Evolutionary conservation across 1,140 invertebrate genomes (phyloP), one percentile per base, ranked within the genome.

Genomic region (Drosophila ohnishii): DNA sequence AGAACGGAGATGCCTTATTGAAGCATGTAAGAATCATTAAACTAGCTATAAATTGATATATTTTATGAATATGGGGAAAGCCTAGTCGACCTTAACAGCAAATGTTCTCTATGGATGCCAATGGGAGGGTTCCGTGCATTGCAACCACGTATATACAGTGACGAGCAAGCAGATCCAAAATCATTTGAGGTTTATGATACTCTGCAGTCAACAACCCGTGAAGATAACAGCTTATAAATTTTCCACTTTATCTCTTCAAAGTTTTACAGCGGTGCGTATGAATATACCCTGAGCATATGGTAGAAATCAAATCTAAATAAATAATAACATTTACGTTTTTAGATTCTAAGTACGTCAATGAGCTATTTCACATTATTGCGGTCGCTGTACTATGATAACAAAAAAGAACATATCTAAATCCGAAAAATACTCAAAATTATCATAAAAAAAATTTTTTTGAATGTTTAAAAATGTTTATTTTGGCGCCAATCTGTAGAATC

Each of bases 201-300:
- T 89, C 9, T 86, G 90, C 16, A 90, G 90, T 37, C 90, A 91
- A 56, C 71, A 73, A 30, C 90, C 89, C 7, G 75, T 91, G 1
- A 76, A 69, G 32, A 91, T 91, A 51, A 91, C 90, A 25, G 81
- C 90, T 7, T 82, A 90, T 40, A 91, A 91, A 37, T 91, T 91
- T 64, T 91, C 90, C 37, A 84, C 85, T 1, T 40, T 91, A 14
- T 91, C 90, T 0, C 62, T 91, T 16, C 84, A 90, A 62, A 90
- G 87, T 14, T 91, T 91, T 69, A 84, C 86, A 5, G 74, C 84
- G 45, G 90, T 91, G 75, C 9, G 75, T 81, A 16, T 50, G 3
- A 25, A 47, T 39, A 25, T 16, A 10, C 0, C 4, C 4, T n/a
- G 8, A 10, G n/a, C 9, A 34, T 8, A 3, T 16, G 39, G 9